Evolutionary conservation across 2,888 invertebrate genomes (phyloP).

Genomic region (Kuschelorhynchus macadamiae): DNA sequence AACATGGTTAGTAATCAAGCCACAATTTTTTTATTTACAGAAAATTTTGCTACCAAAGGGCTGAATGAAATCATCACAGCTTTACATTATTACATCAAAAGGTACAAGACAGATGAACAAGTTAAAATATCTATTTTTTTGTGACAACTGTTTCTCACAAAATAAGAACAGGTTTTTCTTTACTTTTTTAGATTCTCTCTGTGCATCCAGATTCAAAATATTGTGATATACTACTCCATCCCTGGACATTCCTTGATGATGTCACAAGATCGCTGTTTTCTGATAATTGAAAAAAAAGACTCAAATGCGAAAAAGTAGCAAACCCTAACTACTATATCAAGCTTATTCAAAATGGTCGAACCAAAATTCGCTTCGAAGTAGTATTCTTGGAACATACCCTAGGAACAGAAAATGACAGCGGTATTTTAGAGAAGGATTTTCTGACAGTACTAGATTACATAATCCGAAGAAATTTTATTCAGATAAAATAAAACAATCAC

Average conservation of each 20-base stretch:
- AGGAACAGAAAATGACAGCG: too few species aligned
- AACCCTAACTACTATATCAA: too few species aligned
- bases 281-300: background rate
- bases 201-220: conserved; percentile 6
- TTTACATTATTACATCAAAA: conserved; percentile 23
- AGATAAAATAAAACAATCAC: too few species aligned
- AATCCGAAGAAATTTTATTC: too few species aligned
- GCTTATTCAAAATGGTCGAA: background rate
- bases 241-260: conserved; percentile 10
- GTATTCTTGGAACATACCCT: background rate
- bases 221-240: background rate
- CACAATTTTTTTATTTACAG: too few species aligned
- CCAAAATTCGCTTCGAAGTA: conserved; percentile 1
- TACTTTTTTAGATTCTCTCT: background rate
- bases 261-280: background rate
- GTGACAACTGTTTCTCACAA: conserved; percentile 1
- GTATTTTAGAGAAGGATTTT: too few species aligned
- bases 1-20: background rate
- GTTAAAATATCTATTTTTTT: conserved; percentile 3
- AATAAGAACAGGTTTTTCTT: too few species aligned
- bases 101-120: conserved; percentile 9
- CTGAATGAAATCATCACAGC: conserved; percentile 32
- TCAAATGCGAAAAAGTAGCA: too few species aligned
- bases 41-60: too few species aligned
- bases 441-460: too few species aligned